These are phyloP conservation scores for Lepus townsendii DNA, from an alignment of 2,797 vertebrate species.

Conservation along the genomic window DNA sequence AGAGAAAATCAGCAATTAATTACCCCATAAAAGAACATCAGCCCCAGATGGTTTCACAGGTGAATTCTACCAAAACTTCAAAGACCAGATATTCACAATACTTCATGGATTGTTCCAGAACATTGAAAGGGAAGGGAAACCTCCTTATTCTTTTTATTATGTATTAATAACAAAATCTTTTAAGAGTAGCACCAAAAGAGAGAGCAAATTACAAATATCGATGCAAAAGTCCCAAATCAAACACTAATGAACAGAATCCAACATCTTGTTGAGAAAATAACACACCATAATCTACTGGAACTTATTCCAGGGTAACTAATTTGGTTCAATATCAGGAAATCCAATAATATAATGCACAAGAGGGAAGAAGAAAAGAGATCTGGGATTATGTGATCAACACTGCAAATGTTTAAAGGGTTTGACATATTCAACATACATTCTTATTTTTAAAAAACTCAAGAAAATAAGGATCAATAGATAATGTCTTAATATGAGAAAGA, in stretches of 20 bases:
- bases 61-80: conserved; percentile 17
- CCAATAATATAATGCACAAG: background rate
- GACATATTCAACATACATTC: background rate
- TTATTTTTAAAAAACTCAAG: background rate
- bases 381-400: background rate
- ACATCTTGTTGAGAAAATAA: background rate
- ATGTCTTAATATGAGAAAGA: background rate
- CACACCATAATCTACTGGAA: background rate
- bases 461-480: background rate
- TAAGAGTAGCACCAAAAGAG: background rate
- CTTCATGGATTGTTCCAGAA: background rate
- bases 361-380: background rate
- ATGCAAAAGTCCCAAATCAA: background rate
- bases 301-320: conserved; percentile 5
- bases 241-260: background rate
- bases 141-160: background rate
- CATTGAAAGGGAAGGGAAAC: background rate
- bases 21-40: background rate
- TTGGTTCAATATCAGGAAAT: conserved; percentile 23
- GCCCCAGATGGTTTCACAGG: background rate
- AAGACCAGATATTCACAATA: background rate
- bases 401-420: conserved; percentile 22
- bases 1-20: background rate
- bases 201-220: background rate
- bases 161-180: background rate